These are phyloP conservation scores for Craterocephalus amniculus DNA, from an alignment of 2,797 vertebrate genomes.

Conservation along the genomic window DNA sequence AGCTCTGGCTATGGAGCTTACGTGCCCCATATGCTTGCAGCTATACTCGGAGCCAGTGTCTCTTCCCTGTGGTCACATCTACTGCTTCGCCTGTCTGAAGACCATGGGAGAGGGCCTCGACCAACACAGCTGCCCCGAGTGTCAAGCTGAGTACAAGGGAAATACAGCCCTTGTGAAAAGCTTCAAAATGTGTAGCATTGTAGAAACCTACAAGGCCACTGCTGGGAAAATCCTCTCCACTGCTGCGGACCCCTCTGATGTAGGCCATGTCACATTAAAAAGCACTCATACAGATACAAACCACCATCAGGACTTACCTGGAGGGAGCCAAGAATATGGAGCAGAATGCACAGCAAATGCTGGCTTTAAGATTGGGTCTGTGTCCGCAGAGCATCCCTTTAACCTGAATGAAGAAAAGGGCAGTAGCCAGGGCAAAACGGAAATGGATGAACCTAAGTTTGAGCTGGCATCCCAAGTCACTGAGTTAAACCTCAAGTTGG, in stretches of 20 bases:
- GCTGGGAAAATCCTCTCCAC: conserved; percentile 13
- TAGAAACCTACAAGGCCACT: conserved; percentile 65
- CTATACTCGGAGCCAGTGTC: conserved; percentile 72
- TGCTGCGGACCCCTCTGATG: neutral
- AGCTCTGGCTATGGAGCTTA: conserved; percentile 64
- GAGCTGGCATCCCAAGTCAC: conserved; percentile 66
- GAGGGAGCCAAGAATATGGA: neutral
- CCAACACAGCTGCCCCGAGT: conserved; percentile 78
- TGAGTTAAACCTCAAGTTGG: conserved; percentile 70
- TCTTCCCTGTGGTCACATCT: conserved; percentile 81
- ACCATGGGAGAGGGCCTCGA: conserved; percentile 64
- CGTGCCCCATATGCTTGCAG: conserved; percentile 80
- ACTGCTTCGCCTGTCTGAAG: conserved; percentile 77
- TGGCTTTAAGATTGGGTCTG: conserved; percentile 31
- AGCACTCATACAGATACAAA: neutral
- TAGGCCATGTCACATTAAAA: too few species aligned
- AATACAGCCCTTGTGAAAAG: conserved; percentile 64
- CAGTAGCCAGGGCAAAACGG: conserved; percentile 33
- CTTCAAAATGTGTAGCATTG: conserved; percentile 68
- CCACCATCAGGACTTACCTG: neutral
- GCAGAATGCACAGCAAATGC: conserved; percentile 21
- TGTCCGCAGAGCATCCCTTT: conserved; percentile 28
- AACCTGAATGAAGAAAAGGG: conserved; percentile 26
- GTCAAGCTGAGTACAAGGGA: conserved; percentile 68
- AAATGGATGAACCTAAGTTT: conserved; percentile 64